Conservation (phyloP, 2,888 invertebrate species). For the Agrilus mali region DNA sequence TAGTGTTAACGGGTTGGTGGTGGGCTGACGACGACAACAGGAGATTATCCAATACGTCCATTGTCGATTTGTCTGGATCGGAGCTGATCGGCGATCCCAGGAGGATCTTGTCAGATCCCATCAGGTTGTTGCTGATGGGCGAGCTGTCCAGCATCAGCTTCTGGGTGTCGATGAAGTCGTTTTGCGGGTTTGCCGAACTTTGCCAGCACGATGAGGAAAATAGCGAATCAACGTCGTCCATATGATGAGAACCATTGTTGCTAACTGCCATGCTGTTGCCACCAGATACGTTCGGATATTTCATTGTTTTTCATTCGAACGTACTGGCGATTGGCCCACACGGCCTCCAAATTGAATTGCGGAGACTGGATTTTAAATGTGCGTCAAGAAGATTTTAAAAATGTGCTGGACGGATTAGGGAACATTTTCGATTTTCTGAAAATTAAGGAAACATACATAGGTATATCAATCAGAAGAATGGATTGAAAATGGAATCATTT, state of each 20-base stretch:
- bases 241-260: constrained; percentile 30
- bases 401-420: too few relatives aligned
- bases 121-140: constrained; percentile 25
- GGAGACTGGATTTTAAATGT: background rate
- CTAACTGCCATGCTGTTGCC: constrained; percentile 30
- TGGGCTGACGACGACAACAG: constrained; percentile 34
- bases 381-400: background rate
- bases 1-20: constrained; percentile 41
- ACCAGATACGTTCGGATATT: constrained; percentile 32
- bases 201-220: constrained; percentile 63
- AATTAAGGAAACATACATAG: too few relatives aligned
- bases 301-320: constrained; percentile 30
- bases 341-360: background rate
- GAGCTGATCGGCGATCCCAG: constrained; percentile 36
- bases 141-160: constrained; percentile 45
- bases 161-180: constrained; percentile 42
- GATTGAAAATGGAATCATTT: too few relatives aligned
- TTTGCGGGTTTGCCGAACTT: constrained; percentile 34
- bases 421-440: too few relatives aligned
- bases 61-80: constrained; percentile 36
- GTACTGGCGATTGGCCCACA: constrained; percentile 3
- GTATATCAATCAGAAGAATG: too few relatives aligned
- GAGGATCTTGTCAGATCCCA: constrained; percentile 34
- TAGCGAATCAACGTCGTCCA: constrained; percentile 53
- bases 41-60: constrained; percentile 61